These are phyloP conservation scores for Amblyopsis rosae DNA, from an alignment of 2,113 vertebrate species.

Conservation along the genomic window DNA sequence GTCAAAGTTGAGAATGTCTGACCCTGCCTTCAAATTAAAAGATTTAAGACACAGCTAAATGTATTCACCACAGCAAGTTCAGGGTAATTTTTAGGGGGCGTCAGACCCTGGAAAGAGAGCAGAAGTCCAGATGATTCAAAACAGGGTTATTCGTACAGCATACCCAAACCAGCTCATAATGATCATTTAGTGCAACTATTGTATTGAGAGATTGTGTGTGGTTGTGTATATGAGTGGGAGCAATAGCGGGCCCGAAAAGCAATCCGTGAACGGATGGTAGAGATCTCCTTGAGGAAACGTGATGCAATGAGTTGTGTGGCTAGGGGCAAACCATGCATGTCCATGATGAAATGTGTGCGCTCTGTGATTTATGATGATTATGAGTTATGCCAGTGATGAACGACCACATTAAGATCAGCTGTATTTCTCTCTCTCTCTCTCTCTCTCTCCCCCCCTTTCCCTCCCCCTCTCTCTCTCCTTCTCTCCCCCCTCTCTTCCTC, in stretches of 20 bases:
- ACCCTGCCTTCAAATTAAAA: too few relatives aligned
- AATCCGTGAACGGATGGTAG: constrained; percentile 22
- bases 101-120: too few relatives aligned
- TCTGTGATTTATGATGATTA: constrained; percentile 58
- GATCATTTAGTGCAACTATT: too few relatives aligned
- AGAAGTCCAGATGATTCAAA: too few relatives aligned
- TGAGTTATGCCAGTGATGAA: constrained; percentile 62
- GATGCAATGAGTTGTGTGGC: constrained; percentile 18
- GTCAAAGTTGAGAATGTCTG: too few relatives aligned
- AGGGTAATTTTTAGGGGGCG: too few relatives aligned
- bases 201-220: constrained; percentile 19
- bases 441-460: background rate
- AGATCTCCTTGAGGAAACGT: constrained; percentile 44
- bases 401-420: constrained; percentile 45
- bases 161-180: too few relatives aligned
- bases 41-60: too few relatives aligned
- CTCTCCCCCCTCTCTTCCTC: background rate
- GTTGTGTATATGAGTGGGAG: background rate
- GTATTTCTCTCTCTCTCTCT: background rate
- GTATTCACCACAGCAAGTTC: too few relatives aligned
- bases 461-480: background rate
- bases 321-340: constrained; percentile 13
- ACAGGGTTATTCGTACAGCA: too few relatives aligned
- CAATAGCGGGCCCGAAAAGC: constrained; percentile 12
- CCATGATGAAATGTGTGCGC: constrained; percentile 35